A percentile compares a stretch with the other conserved stretches of the same genome.
Evolutionary conservation across 1,140 invertebrate genomes (phyloP).

Genomic region (Camponotus pennsylvanicus): DNA sequence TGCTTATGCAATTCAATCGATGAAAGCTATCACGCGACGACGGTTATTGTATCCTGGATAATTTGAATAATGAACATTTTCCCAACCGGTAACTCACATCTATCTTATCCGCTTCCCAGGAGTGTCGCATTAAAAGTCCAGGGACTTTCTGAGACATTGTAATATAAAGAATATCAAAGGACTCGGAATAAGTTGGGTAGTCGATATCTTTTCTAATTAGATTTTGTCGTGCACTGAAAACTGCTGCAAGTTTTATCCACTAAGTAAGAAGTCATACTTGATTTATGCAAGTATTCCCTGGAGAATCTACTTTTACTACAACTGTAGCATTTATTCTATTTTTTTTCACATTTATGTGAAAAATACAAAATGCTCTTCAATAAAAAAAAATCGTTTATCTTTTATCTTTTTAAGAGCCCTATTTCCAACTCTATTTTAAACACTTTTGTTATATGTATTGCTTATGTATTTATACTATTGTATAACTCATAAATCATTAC

Average conservation of each 20-base stretch:
- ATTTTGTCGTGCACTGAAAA: constrained; percentile 55
- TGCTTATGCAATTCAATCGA: constrained; percentile 23
- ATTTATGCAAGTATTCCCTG: constrained; percentile 28
- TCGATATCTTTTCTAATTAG: constrained; percentile 80
- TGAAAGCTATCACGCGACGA: constrained; percentile 44
- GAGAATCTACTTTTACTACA: constrained; percentile 6
- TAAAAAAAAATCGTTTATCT: background rate
- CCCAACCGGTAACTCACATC: constrained; percentile 12
- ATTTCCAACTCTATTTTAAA: background rate
- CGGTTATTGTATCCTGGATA: constrained; percentile 36
- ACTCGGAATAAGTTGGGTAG: constrained; percentile 20
- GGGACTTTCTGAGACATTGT: constrained; percentile 47
- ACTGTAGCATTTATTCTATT: constrained; percentile 1
- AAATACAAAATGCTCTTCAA: constrained; percentile 2
- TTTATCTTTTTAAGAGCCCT: background rate
- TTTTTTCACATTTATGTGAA: constrained; percentile 3
- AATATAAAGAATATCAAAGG: constrained; percentile 65
- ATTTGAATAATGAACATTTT: constrained; percentile 55
- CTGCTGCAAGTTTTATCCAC: constrained; percentile 36
- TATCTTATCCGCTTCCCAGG: constrained; percentile 20
- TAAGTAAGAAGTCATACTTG: constrained; percentile 52
- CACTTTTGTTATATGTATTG: background rate
- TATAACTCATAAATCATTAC: background rate
- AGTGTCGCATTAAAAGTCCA: constrained; percentile 22
- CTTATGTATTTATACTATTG: background rate